Evolutionary conservation across 2,797 vertebrate genomes (phyloP).

Genomic region (Potorous gilbertii): DNA sequence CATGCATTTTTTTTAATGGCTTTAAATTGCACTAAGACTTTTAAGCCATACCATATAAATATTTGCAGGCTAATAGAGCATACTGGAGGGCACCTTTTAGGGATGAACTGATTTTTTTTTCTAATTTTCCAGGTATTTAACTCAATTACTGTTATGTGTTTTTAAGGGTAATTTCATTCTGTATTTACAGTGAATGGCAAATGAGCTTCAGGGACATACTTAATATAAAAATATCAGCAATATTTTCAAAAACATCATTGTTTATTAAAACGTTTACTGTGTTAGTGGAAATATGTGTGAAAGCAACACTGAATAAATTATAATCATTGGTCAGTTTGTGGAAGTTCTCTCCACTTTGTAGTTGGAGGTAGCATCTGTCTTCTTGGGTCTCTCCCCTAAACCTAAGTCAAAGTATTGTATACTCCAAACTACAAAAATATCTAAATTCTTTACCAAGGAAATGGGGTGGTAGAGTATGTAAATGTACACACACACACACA

Average conservation of each 20-base stretch:
- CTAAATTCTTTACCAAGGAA: neutral
- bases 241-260: neutral
- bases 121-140: neutral
- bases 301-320: neutral
- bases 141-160: neutral
- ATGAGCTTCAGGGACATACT: neutral
- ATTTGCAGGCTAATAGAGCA: constrained; percentile 4
- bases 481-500: too few relatives aligned
- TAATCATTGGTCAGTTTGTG: neutral
- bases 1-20: neutral
- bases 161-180: neutral
- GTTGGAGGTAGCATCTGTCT: constrained; percentile 21
- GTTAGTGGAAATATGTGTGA: neutral
- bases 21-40: neutral
- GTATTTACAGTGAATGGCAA: neutral
- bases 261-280: constrained; percentile 23
- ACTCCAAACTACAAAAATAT: neutral
- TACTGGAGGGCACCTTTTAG: neutral
- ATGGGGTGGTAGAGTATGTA: neutral
- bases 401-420: constrained; percentile 22
- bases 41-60: neutral
- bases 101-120: neutral
- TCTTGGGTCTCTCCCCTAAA: constrained; percentile 3
- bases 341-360: constrained; percentile 31
- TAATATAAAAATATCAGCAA: constrained; percentile 1